These are phyloP conservation scores for Clarias platycephalus DNA, from an alignment of 2,797 vertebrate species.

Conservation along the genomic window DNA sequence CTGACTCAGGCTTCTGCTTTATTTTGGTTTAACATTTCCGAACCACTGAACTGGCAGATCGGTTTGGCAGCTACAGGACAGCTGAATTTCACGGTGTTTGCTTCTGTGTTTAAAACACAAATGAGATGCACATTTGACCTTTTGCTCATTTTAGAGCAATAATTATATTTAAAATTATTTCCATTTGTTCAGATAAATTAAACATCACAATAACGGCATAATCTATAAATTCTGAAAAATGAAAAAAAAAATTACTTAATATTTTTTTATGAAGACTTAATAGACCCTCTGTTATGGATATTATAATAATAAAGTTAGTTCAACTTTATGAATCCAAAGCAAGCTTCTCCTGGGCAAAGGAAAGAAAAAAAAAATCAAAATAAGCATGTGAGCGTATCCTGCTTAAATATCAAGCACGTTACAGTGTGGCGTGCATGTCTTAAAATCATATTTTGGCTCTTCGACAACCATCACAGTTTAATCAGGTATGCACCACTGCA, in stretches of 20 bases:
- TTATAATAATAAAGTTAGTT: constrained; percentile 39
- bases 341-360: constrained; percentile 7
- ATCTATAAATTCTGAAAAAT: constrained; percentile 16
- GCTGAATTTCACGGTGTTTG: constrained; percentile 26
- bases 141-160: background rate
- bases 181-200: constrained; percentile 22
- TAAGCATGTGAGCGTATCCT: constrained; percentile 62
- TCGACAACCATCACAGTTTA: constrained; percentile 62
- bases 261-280: constrained; percentile 4
- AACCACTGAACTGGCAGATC: constrained; percentile 45
- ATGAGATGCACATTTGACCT: constrained; percentile 33
- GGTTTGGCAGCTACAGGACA: constrained; percentile 35
- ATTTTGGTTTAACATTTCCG: constrained; percentile 52
- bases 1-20: constrained; percentile 51
- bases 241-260: constrained; percentile 16
- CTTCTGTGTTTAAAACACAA: constrained; percentile 34
- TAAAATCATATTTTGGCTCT: constrained; percentile 63
- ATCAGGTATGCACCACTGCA: constrained; percentile 63
- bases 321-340: constrained; percentile 25
- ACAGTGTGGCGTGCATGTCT: constrained; percentile 47
- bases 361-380: constrained; percentile 57
- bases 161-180: background rate
- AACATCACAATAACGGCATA: background rate
- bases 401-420: constrained; percentile 53
- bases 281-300: constrained; percentile 30